A percentile compares a stretch with the other conserved stretches of the same genome.
phyloP scores from a whole-genome alignment of 2,888 invertebrate genomes.

The Marronus borbonicus region DNA sequence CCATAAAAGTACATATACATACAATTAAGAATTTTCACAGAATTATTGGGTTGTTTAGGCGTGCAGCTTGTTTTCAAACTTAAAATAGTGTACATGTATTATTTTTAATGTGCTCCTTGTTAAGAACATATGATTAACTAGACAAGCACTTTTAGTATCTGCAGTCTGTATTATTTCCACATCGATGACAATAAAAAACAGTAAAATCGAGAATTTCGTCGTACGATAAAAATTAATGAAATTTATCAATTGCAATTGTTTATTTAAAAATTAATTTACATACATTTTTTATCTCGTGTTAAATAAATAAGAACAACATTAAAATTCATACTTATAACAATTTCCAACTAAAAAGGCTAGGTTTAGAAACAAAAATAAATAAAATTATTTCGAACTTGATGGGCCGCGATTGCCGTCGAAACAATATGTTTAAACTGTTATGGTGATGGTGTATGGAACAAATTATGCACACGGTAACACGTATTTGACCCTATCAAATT shows the following conservation, averaged over 20 bases:
- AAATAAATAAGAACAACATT: constrained; percentile 45
- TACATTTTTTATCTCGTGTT: constrained; percentile 38
- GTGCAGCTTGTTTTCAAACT: background rate
- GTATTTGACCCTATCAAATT: constrained; percentile 16
- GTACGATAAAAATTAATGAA: constrained; percentile 19
- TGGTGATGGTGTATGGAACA: constrained; percentile 21
- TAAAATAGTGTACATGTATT: constrained; percentile 44
- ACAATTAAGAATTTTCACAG: background rate
- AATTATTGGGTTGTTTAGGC: background rate
- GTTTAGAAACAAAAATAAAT: constrained; percentile 41
- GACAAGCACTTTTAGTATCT: constrained; percentile 50
- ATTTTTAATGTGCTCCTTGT: constrained; percentile 6
- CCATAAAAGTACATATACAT: too few relatives aligned
- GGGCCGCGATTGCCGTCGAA: background rate
- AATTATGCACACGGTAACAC: constrained; percentile 20
- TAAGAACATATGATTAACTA: background rate
- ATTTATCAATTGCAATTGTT: constrained; percentile 30
- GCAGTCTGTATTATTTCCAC: constrained; percentile 26
- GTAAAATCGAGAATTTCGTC: constrained; percentile 30
- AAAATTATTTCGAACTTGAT: constrained; percentile 21
- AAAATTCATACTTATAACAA: constrained; percentile 42
- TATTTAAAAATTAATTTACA: constrained; percentile 45
- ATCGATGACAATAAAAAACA: constrained; percentile 3
- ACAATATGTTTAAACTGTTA: background rate
- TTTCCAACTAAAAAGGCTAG: constrained; percentile 35